A percentile compares a stretch with the other conserved stretches of the same genome.
Evolutionary conservation across 2,888 invertebrate species (phyloP).

Genomic region (Agrilus biguttatus): DNA sequence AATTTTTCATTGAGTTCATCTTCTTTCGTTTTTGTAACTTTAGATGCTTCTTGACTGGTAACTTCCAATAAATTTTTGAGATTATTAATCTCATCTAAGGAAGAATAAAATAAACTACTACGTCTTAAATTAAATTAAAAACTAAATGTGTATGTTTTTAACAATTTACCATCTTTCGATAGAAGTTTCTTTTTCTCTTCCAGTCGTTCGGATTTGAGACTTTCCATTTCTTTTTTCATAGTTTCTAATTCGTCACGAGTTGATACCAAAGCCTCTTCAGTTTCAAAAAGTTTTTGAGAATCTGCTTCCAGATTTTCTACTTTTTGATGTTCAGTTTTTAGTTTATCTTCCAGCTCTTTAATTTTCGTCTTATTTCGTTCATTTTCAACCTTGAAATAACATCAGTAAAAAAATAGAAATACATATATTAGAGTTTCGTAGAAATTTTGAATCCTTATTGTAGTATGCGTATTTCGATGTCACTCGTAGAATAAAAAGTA

Average conservation of each 20-base stretch:
- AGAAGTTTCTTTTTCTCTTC: slow-evolving; percentile 8
- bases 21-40: slow-evolving; percentile 4
- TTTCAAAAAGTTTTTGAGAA: slow-evolving; percentile 45
- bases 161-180: too few species aligned
- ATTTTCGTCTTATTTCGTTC: slow-evolving; percentile 33
- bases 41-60: slow-evolving; percentile 14
- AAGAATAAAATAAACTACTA: too few species aligned
- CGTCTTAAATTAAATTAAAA: too few species aligned
- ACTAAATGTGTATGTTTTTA: too few species aligned
- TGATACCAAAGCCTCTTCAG: slow-evolving; percentile 48
- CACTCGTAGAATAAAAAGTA: too few species aligned
- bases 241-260: slow-evolving; percentile 44
- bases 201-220: slow-evolving; percentile 8
- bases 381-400: slow-evolving; percentile 30
- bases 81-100: too few species aligned
- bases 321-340: slow-evolving; percentile 32
- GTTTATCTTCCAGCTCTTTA: slow-evolving; percentile 32
- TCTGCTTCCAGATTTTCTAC: slow-evolving; percentile 35
- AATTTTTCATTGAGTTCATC: slow-evolving; percentile 4
- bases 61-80: too few species aligned
- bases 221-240: slow-evolving; percentile 37
- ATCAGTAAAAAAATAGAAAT: not conserved
- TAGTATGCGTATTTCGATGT: too few species aligned
- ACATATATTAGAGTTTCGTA: too few species aligned
- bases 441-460: too few species aligned